Evolutionary conservation across 1,140 invertebrate genomes (phyloP).

Genomic region (Archivesica marissinica): DNA sequence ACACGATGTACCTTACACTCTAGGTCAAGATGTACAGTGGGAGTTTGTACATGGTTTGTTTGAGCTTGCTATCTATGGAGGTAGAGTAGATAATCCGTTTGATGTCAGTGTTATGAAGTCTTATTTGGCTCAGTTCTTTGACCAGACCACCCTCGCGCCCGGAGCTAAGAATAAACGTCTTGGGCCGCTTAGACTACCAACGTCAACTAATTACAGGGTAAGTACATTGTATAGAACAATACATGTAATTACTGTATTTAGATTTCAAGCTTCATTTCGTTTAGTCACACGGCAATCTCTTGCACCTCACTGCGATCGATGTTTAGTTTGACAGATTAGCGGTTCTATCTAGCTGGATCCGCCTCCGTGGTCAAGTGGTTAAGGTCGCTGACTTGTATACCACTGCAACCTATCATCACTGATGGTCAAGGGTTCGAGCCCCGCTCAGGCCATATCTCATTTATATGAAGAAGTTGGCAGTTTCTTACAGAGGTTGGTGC

Average conservation of each 20-base stretch:
- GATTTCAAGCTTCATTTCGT: neutral
- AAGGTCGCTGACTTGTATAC: too few species aligned
- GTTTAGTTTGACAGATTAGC: too few species aligned
- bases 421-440: too few species aligned
- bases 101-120: slow-evolving; percentile 90
- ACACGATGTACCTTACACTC: too few species aligned
- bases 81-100: slow-evolving; percentile 92
- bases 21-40: slow-evolving; percentile 88
- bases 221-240: slow-evolving; percentile 24
- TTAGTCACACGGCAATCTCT: neutral
- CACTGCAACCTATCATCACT: too few species aligned
- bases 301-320: neutral
- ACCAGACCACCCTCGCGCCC: slow-evolving; percentile 84
- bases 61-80: slow-evolving; percentile 94
- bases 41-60: slow-evolving; percentile 91
- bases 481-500: too few species aligned
- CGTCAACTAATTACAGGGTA: slow-evolving; percentile 85
- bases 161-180: slow-evolving; percentile 85
- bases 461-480: too few species aligned
- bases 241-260: neutral
- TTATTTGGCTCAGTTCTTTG: slow-evolving; percentile 91
- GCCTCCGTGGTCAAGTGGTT: too few species aligned
- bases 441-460: too few species aligned
- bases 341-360: too few species aligned
- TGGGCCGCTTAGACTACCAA: slow-evolving; percentile 79